Evolutionary conservation across 2,888 invertebrate genomes (phyloP).

Genomic region (Phoronis australis): DNA sequence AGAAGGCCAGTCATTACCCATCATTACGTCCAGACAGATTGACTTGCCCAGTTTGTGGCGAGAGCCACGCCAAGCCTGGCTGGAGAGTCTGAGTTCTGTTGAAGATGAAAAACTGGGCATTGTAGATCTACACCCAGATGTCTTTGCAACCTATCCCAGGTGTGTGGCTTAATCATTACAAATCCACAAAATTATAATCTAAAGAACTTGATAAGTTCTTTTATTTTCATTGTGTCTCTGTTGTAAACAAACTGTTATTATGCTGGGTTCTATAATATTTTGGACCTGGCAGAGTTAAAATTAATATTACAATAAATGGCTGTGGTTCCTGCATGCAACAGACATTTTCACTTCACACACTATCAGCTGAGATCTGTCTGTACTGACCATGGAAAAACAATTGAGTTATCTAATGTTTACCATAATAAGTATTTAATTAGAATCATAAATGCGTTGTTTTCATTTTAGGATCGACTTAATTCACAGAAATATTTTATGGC

Average conservation of each 20-base stretch:
- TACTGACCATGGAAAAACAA: no score
- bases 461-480: slow-evolving; percentile 68
- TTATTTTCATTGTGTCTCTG: no score
- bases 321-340: no score
- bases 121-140: slow-evolving; percentile 80
- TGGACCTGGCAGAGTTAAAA: no score
- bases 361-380: no score
- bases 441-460: no score
- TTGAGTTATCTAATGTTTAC: no score
- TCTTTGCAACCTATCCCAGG: slow-evolving; percentile 78
- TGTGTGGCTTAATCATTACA: slow-evolving; percentile 21
- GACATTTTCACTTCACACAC: no score
- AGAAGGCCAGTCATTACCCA: slow-evolving; percentile 26
- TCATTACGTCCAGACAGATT: slow-evolving; percentile 38
- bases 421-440: no score
- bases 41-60: slow-evolving; percentile 25
- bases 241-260: background rate
- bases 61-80: slow-evolving; percentile 48
- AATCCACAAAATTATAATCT: no score
- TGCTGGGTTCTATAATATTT: background rate
- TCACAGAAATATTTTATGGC: slow-evolving; percentile 82
- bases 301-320: no score
- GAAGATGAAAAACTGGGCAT: slow-evolving; percentile 62
- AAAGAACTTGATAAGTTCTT: no score
- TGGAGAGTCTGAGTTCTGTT: slow-evolving; percentile 42